These are phyloP conservation scores for Verasper variegatus DNA, from an alignment of 2,113 vertebrate species.

Conservation along the genomic window DNA sequence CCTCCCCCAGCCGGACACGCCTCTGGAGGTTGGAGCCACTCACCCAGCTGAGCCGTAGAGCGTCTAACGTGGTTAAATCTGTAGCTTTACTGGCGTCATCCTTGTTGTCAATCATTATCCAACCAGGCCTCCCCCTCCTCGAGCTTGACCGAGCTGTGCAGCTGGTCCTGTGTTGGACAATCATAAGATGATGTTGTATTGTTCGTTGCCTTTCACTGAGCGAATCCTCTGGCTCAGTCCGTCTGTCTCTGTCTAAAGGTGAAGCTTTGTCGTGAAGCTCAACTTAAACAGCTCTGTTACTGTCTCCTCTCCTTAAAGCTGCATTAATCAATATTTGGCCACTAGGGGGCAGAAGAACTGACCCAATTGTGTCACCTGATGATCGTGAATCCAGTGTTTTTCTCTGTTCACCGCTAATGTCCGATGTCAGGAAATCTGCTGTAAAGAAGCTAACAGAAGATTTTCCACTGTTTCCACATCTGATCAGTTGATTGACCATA, in stretches of 20 bases:
- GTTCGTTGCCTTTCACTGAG: no score
- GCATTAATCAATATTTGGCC: background rate
- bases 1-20: slow-evolving; percentile 43
- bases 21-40: slow-evolving; percentile 61
- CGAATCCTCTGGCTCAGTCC: slow-evolving; percentile 7
- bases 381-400: no score
- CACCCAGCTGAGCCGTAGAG: slow-evolving; percentile 63
- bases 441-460: no score
- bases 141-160: no score
- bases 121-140: background rate
- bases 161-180: slow-evolving; percentile 16
- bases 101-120: background rate
- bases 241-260: background rate
- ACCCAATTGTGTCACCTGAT: background rate
- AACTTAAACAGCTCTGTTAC: no score
- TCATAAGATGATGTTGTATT: background rate
- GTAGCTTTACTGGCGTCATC: background rate
- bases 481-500: background rate
- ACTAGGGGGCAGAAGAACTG: background rate
- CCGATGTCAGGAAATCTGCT: no score
- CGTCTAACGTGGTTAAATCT: no score
- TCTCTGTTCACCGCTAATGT: background rate
- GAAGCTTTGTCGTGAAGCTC: no score
- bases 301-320: slow-evolving; percentile 16
- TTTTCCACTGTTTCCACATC: no score